Evolutionary conservation across 2,113 vertebrate genomes (phyloP).

Genomic region (Puntigrus tetrazona): DNA sequence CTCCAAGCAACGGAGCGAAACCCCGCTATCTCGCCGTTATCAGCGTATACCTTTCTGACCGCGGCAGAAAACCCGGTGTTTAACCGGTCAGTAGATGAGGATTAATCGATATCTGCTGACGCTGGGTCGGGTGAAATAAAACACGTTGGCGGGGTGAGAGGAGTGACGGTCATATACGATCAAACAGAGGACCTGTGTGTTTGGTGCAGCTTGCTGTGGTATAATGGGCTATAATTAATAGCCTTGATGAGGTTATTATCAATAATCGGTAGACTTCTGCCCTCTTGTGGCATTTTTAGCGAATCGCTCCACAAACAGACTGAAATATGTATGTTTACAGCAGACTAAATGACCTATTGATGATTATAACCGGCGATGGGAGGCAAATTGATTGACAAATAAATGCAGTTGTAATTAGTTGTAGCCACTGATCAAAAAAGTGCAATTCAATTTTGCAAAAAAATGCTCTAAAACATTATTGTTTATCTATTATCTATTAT

Average conservation of each 20-base stretch:
- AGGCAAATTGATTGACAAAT: no score
- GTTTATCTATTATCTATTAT: no score
- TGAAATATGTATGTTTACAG: not conserved
- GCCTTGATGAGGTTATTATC: not conserved
- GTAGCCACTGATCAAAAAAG: no score
- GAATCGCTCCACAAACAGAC: not conserved
- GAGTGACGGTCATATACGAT: no score
- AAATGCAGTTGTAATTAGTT: no score
- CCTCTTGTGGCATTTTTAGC: slow-evolving; percentile 1
- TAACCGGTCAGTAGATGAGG: not conserved
- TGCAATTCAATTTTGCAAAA: no score
- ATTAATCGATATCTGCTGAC: not conserved
- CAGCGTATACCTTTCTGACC: not conserved
- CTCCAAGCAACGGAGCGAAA: slow-evolving; percentile 31
- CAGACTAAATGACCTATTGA: not conserved
- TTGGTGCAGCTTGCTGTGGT: no score
- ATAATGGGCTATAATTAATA: not conserved
- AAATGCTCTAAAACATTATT: no score
- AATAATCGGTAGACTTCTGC: not conserved
- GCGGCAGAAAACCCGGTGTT: not conserved
- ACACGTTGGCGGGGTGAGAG: not conserved
- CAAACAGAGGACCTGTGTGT: no score
- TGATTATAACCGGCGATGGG: no score
- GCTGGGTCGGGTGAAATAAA: not conserved
- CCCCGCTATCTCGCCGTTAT: slow-evolving; percentile 36